Base-by-base conservation (phyloP, 2,113 vertebrate species). In the Promerops cafer region DNA sequence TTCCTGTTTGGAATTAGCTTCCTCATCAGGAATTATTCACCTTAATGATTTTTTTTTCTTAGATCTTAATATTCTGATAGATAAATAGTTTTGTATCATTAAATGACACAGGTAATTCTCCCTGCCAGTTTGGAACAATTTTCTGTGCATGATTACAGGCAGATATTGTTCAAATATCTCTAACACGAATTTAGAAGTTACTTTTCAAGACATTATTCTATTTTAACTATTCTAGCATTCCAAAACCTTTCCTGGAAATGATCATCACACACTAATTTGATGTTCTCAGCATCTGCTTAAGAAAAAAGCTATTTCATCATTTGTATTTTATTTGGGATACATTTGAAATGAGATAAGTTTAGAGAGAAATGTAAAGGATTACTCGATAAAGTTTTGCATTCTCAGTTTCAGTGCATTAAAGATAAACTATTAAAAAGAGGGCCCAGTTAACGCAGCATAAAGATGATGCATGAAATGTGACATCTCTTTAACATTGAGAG, bases 391-490 rank as follows among this genome's bases (percentile, higher is more conserved):
- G 75, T 83, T 98, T 97, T 94, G 78, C 94, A 83, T 95, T 88
- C 95, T 97, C 87, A 30, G 13, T 97, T 97, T 90, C 78, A 75
- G 85, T 80, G 94, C 89, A 82, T 88, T 75, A 89, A 85, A 94
- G 91, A 88, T 86, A 78, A 97, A 89, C 81, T 66, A 42, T 96
- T 96, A 93, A 95, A 96, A 96, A 96, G 87, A 95, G 80, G 80
- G 65, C 86, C 90, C 65, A 86, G 93, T 90, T 97, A 97, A 97
- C 79, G 9, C 72, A 95, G 97, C 94, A 93, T 95, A 91, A 98
- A 98, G 97, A 93, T 78, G 93, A 97, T 98, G 97, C 95, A 93
- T 96, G 94, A 98, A 98, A 98, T 97, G 96, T 98, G 98, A 98
- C 98, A 98, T 98, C 97, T 97, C 97, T 97, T 97, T 98, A 98